phyloP scores from a whole-genome alignment of 1,140 invertebrate genomes.

The Rhizoglyphus robini region DNA sequence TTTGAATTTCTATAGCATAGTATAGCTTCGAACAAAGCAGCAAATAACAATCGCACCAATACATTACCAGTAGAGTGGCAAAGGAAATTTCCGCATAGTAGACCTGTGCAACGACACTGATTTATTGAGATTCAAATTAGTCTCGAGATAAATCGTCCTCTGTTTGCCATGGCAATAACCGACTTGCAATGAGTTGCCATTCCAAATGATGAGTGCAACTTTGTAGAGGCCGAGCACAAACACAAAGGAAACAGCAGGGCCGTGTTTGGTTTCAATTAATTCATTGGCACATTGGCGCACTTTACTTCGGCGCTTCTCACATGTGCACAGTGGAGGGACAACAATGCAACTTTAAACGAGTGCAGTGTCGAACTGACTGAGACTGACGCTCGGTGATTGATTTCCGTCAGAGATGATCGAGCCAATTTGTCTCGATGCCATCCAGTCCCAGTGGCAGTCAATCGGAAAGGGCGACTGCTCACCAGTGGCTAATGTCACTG shows the following conservation, averaged over 20 bases:
- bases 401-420: constrained; percentile 9
- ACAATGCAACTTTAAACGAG: too few species aligned
- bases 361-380: not conserved
- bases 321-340: not conserved
- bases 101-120: not conserved
- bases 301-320: not conserved
- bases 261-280: constrained; percentile 6
- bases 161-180: too few species aligned
- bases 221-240: not conserved
- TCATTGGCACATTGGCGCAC: not conserved
- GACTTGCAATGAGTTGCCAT: too few species aligned
- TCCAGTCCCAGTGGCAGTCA: too few species aligned
- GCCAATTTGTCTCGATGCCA: constrained; percentile 1
- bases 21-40: too few species aligned
- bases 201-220: not conserved
- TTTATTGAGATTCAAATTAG: not conserved
- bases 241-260: not conserved
- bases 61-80: too few species aligned
- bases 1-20: too few species aligned
- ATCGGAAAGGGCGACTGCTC: too few species aligned
- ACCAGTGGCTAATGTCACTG: too few species aligned
- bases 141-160: not conserved
- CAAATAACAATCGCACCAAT: too few species aligned
- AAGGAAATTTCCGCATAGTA: too few species aligned
- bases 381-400: not conserved